Base-by-base conservation (phyloP, 1,140 invertebrate genomes). In the Dufourea novaeangliae region DNA sequence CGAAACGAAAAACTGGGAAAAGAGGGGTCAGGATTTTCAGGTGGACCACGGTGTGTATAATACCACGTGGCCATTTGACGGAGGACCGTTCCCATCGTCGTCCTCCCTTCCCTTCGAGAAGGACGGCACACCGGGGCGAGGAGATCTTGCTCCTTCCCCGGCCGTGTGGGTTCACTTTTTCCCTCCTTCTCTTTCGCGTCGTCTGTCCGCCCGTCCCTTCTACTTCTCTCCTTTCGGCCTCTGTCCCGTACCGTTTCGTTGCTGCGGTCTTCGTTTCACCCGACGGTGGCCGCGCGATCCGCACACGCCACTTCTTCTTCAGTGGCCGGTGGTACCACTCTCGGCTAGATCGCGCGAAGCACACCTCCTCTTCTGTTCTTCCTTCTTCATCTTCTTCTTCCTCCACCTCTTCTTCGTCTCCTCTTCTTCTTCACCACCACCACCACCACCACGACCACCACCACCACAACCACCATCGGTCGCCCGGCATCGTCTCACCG, bases 281-380 rank as follows among this genome's bases (percentile, higher is more conserved):
- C 50, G 77, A n/a, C n/a, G n/a, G n/a, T n/a, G n/a, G 54, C 73
- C 86, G 85, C 66, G 85, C 85, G 80, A 86, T 86, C 80, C 85
- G 74, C 85, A 82, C 85, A 86, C 83, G 76, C 79, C 76, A 82
- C 85, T 82, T 85, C 85, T 86, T 87, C 85, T 79, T 87, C 86
- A 85, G 82, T 86, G 85, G 85, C 83, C 85, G 85, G 56, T 80
- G 85, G 82, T 81, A 84, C 76, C 74, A 82, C 76, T 83, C 84
- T 86, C 84, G 84, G 80, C 84, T 86, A 86, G 84, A 86, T 85
- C 84, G 80, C 84, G 80, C 69, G 83, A 79, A 82, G 82, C 79
- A 78, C 80, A 80, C 73, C 64, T 80, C 74, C 78, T 78, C 72
- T 61, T 70, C 59, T 71, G 50, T 67, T 84, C 46, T 66, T 66